Evolutionary conservation across 2,113 vertebrate genomes (phyloP).

Genomic region (Sclerurus mexicanus): DNA sequence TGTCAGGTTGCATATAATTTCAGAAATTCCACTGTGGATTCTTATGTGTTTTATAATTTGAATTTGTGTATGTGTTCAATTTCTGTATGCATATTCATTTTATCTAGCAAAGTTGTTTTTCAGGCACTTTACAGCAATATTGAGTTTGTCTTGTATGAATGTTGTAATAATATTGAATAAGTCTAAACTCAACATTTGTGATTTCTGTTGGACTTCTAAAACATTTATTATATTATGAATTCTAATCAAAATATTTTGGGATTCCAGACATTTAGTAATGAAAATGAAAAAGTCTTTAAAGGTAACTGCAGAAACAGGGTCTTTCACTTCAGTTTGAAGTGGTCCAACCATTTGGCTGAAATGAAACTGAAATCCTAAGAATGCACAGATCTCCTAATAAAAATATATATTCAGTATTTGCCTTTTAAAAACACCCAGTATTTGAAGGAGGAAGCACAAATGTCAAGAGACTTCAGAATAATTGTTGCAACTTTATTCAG

Average conservation of each 20-base stretch:
- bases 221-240: neutral
- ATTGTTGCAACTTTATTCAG: neutral
- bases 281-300: neutral
- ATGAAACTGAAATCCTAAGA: neutral
- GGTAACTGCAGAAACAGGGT: neutral
- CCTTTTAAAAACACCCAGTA: neutral
- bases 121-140: neutral
- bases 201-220: neutral
- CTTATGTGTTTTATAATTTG: neutral
- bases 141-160: neutral
- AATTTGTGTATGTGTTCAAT: neutral
- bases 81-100: neutral
- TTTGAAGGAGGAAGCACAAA: neutral
- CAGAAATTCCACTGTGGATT: neutral
- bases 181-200: neutral
- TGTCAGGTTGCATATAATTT: neutral
- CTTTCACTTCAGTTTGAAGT: neutral
- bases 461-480: neutral
- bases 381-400: neutral
- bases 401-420: neutral
- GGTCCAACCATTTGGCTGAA: neutral
- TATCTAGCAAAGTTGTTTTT: neutral
- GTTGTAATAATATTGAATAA: neutral
- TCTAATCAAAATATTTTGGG: neutral
- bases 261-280: neutral